These are phyloP conservation scores for Leptonema lineaticorne DNA, from an alignment of 1,140 invertebrate genomes.

Conservation along the genomic window DNA sequence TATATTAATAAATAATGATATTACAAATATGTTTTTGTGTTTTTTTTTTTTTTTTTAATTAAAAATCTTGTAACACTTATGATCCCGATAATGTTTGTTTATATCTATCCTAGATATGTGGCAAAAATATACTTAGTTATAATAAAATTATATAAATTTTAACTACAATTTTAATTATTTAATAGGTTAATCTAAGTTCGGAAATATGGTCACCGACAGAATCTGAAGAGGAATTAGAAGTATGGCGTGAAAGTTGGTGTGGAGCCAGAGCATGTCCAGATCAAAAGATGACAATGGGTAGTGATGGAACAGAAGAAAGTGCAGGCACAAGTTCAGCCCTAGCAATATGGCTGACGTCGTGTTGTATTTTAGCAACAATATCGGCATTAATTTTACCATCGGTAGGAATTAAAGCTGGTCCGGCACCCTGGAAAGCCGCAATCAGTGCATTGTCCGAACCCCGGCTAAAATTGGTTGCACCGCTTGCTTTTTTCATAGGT, in stretches of 20 bases:
- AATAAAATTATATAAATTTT: no score
- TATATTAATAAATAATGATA: no score
- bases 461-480: conserved; percentile 61
- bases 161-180: not conserved
- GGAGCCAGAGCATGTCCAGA: conserved; percentile 51
- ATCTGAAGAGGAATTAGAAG: conserved; percentile 34
- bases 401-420: conserved; percentile 40
- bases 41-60: no score
- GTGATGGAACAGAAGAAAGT: conserved; percentile 42
- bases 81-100: no score
- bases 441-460: conserved; percentile 52
- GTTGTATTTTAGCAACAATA: conserved; percentile 27
- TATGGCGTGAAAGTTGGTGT: conserved; percentile 48
- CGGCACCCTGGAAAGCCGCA: conserved; percentile 51
- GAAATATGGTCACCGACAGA: conserved; percentile 30
- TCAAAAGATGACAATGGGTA: conserved; percentile 47
- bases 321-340: conserved; percentile 49
- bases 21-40: no score
- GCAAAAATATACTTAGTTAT: no score
- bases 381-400: conserved; percentile 8
- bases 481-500: conserved; percentile 69
- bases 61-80: no score
- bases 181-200: conserved; percentile 27
- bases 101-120: no score
- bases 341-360: conserved; percentile 55